Evolutionary conservation across 2,888 invertebrate species (phyloP), one percentile per base, ranked within the genome.

Genomic region (Papilio demoleus): DNA sequence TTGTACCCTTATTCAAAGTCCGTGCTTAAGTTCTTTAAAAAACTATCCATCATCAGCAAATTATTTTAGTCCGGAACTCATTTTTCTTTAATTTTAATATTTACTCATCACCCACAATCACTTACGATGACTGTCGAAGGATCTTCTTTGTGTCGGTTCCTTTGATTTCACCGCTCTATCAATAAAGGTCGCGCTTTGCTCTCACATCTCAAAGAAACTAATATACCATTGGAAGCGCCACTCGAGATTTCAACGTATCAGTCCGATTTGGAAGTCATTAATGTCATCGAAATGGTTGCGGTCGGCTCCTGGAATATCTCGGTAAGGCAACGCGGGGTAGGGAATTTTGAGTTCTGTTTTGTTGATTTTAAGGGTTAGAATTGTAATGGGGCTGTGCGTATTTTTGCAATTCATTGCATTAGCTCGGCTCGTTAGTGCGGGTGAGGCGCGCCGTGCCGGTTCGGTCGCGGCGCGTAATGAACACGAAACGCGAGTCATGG

Each of bases 381-480:
- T 73, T 76, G 72, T 71, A 73, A 65, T 60, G 63, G 70, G 75
- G 60, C 61, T 19, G 42, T 8, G 50, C 75, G 78, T 79, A 77
- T 78, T 88, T 92, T 90, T 88, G 91, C 92, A 90, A 92, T 81
- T 92, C 92, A 92, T 86, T 90, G 92, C 90, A 91, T 92, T 92
- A 91, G 88, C 90, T 81, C 76, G 87, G 90, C 92, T 92, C 91
- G 92, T 92, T 92, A 92, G 91, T 88, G 85, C 75, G 74, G 77
- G 75, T 72, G 72, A 74, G 72, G 77, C 77, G 76, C 77, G 80
- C 80, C 77, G 76, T 77, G 80, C 80, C 78, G 79, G 79, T 73
- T 75, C 77, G 76, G 78, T 79, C 59, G 79, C 77, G 70, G 67
- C 71, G 72, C 82, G 87, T 91, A 91, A 90, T 91, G 89, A 92